Evolutionary conservation across 2,113 vertebrate genomes (phyloP), one percentile per base, ranked within the genome.

Genomic region (Sigmodon hispidus): DNA sequence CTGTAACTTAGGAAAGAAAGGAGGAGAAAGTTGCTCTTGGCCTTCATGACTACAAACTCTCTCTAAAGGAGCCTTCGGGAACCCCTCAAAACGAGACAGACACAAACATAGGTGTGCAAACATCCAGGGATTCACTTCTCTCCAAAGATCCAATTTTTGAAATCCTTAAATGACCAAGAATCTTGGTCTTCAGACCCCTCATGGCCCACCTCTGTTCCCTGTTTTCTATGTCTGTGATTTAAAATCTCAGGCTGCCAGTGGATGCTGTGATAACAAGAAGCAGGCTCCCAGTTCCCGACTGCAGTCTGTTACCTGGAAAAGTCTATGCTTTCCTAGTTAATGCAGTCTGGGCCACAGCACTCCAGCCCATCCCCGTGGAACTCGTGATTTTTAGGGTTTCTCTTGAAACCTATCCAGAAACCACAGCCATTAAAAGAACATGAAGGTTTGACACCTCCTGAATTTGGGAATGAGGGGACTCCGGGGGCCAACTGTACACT

Each of bases 331-430:
- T 89, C 94, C 91, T 91, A 80, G 50, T 63, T 26, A 31, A 52
- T 1, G 63, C 61, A 65, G 94, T 40, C 92, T 95, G n/a, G n/a
- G 52, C 61, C 94, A 90, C 59, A 45, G 93, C 72, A 34, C 70
- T 85, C 80, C 81, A 67, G 85, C 65, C 88, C 70, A 72, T 73
- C 90, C 93, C 92, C 65, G 61, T 89, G 92, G 76, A 97, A 93
- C 86, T 95, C 76, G 0, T 92, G 97, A 97, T 94, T 97, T 98
- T 97, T 87, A 94, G 95, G 97, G 95, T 97, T 98, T 97, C 96
- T 95, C 97, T 97, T 97, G 97, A 98, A 98, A 96, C 65, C 70
- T 57, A 90, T 97, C 97, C 97, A 98, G 97, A 98, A 98, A 98
- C 97, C 97, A 97, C 97, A 97, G 92, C 87, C 95, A 94, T 97